Evolutionary conservation across 2,888 invertebrate genomes (phyloP), one percentile per base, ranked within the genome.

Genomic region (Odontocolon sp.): DNA sequence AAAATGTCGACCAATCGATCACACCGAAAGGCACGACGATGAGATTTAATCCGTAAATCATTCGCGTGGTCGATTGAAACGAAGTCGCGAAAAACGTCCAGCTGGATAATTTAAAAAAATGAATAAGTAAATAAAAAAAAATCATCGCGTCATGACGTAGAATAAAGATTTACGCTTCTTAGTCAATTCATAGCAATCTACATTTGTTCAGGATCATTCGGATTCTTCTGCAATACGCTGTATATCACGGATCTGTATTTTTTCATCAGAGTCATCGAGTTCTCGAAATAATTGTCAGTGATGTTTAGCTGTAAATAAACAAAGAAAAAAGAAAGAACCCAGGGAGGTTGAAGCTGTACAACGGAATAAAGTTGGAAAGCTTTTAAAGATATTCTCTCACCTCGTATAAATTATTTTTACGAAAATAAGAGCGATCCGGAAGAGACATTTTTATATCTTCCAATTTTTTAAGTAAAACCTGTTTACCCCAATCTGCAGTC

Each of bases 71-170:
- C 6, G 85, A 73, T 23, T 86, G 84, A 61, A 83, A 85, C 1
- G 86, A 84, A 31, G 78, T 80, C 36, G 86, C 81, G 28, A 86
- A 83, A 47, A 83, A 80, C 16, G 83, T 86, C 87, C 87, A 87
- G 56, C 87, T 83, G 63, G 26, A 71, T 4, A 45, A 36, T 16
- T 31, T 14, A 16, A 21, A 56, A 59, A 11, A 40, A 8, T 0
- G 45, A 21, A 59, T 14, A 38, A 57, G 56, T 14, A 40, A 21
- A 11, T 21, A 31, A 50, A 42, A 0, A 18, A 42, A 42, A 8
- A 21, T 18, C 28, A 31, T 45, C 31, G 40, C 50, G 40, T 70
- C 28, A 33, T 36, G 23, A 50, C 40, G 42, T 59, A 67, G n/a
- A 38, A 31, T 33, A 50, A 38, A 28, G n/a, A 28, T 71, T 67